Percentiles rank a stretch among this genome's conserved stretches.
phyloP scores from a whole-genome alignment of 2,113 vertebrate genomes.

The Siphamia tubifer region DNA sequence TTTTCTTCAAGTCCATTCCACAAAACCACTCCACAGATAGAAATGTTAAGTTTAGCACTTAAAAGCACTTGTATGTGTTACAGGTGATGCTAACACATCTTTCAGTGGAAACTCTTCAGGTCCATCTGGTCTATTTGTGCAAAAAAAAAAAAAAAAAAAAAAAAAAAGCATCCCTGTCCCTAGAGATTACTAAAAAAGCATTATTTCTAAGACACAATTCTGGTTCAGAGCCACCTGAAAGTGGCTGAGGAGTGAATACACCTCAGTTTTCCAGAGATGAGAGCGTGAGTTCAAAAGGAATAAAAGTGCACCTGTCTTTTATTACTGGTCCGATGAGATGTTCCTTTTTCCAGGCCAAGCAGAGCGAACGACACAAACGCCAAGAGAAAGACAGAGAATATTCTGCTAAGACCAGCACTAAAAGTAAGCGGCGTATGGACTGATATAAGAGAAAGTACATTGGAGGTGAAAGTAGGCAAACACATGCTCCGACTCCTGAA shows the following conservation, averaged over 20 bases:
- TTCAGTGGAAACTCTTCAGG: constrained; percentile 4
- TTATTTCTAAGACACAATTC: constrained; percentile 28
- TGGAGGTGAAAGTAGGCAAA: not conserved
- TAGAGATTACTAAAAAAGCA: constrained; percentile 22
- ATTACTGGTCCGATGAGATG: constrained; percentile 53
- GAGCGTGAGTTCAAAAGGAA: constrained; percentile 15
- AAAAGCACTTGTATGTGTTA: too few relatives aligned
- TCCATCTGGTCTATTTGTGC: constrained; percentile 19
- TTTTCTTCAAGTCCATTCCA: too few relatives aligned
- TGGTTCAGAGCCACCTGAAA: constrained; percentile 33
- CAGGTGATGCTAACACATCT: not conserved
- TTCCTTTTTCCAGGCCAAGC: constrained; percentile 39
- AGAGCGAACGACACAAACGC: not conserved
- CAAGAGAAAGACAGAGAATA: not conserved
- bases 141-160: constrained; percentile 40
- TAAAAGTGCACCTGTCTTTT: constrained; percentile 72
- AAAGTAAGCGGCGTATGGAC: not conserved
- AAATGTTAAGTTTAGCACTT: too few relatives aligned
- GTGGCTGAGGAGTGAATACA: not conserved
- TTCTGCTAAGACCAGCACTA: too few relatives aligned
- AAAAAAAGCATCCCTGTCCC: constrained; percentile 37
- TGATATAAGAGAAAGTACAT: not conserved
- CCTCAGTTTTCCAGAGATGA: constrained; percentile 21
- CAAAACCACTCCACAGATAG: too few relatives aligned
- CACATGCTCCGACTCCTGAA: not conserved